phyloP scores from a whole-genome alignment of 2,888 invertebrate genomes.

The Lithosia quadra region DNA sequence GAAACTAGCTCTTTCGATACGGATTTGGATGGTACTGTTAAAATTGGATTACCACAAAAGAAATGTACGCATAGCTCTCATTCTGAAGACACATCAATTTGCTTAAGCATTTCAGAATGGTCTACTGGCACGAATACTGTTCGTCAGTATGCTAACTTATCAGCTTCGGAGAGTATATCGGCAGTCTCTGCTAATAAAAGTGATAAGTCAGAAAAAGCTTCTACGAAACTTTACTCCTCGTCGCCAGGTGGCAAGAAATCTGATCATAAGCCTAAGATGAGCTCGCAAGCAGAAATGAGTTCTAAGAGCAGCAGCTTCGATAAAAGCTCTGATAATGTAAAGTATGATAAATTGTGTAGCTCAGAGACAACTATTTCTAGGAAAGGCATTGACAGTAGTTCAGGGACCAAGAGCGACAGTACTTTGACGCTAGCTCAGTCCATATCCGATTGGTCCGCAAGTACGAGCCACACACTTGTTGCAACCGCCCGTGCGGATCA shows the following conservation, averaged over 20 bases:
- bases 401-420: constrained; percentile 93
- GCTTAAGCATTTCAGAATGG: constrained; percentile 95
- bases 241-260: constrained; percentile 85
- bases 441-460: constrained; percentile 94
- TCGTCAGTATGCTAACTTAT: constrained; percentile 92
- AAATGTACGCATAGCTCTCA: constrained; percentile 94
- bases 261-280: constrained; percentile 78
- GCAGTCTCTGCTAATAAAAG: constrained; percentile 88
- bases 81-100: constrained; percentile 95
- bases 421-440: constrained; percentile 92
- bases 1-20: constrained; percentile 93
- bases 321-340: constrained; percentile 83
- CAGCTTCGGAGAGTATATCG: constrained; percentile 89
- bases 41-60: constrained; percentile 92
- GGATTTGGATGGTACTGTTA: constrained; percentile 93
- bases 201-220: constrained; percentile 87
- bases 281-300: constrained; percentile 82
- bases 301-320: constrained; percentile 88
- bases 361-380: constrained; percentile 86
- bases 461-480: constrained; percentile 91
- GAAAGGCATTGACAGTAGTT: constrained; percentile 87
- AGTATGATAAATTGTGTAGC: constrained; percentile 88
- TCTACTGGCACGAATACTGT: constrained; percentile 95
- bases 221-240: constrained; percentile 86
- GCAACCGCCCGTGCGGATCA: constrained; percentile 87